These are phyloP conservation scores for Cathartes aura DNA, from an alignment of 2,113 vertebrate genomes.

Conservation along the genomic window DNA sequence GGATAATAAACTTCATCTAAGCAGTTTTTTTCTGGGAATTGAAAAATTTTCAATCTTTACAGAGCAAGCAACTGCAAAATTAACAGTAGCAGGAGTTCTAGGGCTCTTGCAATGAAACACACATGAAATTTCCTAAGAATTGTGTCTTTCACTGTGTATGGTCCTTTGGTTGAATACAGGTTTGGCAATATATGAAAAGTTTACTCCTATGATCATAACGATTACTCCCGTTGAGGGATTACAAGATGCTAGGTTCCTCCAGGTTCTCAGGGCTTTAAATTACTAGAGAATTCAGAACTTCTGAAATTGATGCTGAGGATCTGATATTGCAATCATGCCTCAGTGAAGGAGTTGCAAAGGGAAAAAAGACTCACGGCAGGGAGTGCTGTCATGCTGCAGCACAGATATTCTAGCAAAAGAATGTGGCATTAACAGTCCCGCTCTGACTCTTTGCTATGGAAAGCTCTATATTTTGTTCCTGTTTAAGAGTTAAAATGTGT, in stretches of 20 bases:
- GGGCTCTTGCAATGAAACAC: background rate
- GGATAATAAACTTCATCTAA: background rate
- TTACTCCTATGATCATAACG: background rate
- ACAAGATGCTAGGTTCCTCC: background rate
- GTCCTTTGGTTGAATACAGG: background rate
- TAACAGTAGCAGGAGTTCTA: background rate
- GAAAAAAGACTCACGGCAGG: background rate
- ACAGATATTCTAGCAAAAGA: background rate
- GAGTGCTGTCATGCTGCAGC: background rate
- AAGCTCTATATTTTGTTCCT: background rate
- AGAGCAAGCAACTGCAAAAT: background rate
- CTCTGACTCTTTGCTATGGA: background rate
- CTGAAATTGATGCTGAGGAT: constrained; percentile 40
- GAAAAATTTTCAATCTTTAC: background rate
- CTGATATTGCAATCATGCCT: constrained; percentile 6
- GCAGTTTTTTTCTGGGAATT: background rate
- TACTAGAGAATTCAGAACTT: constrained; percentile 28
- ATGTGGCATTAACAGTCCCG: background rate
- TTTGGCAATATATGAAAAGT: constrained; percentile 34
- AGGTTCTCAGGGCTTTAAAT: constrained; percentile 40
- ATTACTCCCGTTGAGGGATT: constrained; percentile 35
- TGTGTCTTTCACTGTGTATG: background rate
- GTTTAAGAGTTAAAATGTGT: background rate
- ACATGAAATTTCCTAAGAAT: background rate
- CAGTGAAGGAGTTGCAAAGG: constrained; percentile 20